Evolutionary conservation across 2,797 vertebrate genomes (phyloP), one percentile per base, ranked within the genome.

Genomic region (Darevskia nairensis): DNA sequence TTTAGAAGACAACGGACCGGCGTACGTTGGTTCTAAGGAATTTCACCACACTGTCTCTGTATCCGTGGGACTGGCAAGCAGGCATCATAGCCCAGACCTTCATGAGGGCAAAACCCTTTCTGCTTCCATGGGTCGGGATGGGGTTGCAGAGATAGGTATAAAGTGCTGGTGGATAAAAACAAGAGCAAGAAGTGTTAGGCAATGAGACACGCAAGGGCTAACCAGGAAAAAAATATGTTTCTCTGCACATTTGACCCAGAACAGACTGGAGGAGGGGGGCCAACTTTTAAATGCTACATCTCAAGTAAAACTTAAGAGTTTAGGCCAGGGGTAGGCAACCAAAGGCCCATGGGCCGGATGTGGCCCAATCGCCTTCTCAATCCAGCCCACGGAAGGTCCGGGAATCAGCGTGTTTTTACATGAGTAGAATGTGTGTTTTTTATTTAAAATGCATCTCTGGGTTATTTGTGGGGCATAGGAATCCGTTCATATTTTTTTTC

Each of bases 81-180:
- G 5, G 10, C 9, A 11, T 10, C 71, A 61, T 2, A 10, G 59
- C 59, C 23, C 55, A 64, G 41, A 27, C 25, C 72, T 50, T 89
- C 69, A 89, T 23, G 32, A 74, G 8, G 32, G 39, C 21, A 7
- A 46, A 80, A 29, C 32, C 68, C 41, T 74, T 68, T 88, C 66
- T 78, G 17, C 50, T 39, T 85, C 78, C n/a, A 3, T 3, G 21
- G 32, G 1, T 6, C 5, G 55, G 15, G 88, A 50, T 13, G 6
- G 44, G n/a, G 35, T 66, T 59, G 2, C 17, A 41, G 84, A 77
- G 72, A 89, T 86, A 32, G 88, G 88, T 68, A 81, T 77, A 89
- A 89, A 89, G 71, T 86, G 84, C 88, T 89, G 55, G 71, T 5
- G 59, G 61, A 25, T 23, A 29, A 59, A 69, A 39, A 71, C 27